phyloP scores from a whole-genome alignment of 1,140 invertebrate genomes.

The Pseudachorutes palmiensis region DNA sequence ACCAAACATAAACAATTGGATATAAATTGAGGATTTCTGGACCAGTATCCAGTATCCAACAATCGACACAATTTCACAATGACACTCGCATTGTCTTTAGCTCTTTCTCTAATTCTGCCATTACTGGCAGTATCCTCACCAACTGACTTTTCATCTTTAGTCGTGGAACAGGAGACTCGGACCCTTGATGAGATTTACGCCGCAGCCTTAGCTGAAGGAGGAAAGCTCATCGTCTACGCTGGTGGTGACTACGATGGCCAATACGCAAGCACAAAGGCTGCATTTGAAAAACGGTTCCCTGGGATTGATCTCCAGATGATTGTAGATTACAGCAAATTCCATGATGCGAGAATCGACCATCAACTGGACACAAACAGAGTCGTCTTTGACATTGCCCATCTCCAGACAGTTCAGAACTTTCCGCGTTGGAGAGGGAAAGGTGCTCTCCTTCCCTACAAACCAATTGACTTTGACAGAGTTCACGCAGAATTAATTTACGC shows the following conservation, averaged over 20 bases:
- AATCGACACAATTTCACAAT: too few species aligned
- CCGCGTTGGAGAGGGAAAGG: conserved; percentile 8
- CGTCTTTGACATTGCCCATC: neutral
- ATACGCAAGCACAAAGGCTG: neutral
- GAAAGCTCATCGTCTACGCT: conserved; percentile 15
- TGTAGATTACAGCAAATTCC: conserved; percentile 15
- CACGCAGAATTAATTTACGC: conserved; percentile 1
- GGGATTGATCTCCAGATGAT: conserved; percentile 12
- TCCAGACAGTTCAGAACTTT: conserved; percentile 13
- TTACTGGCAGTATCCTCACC: neutral
- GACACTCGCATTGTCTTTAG: too few species aligned
- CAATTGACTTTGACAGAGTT: too few species aligned
- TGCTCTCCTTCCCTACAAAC: conserved; percentile 7
- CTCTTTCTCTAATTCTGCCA: neutral
- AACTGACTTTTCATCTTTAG: neutral
- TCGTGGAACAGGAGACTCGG: neutral
- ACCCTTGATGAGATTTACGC: conserved; percentile 7
- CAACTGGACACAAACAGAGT: conserved; percentile 6
- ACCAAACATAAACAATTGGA: too few species aligned
- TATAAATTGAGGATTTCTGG: too few species aligned
- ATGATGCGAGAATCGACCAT: conserved; percentile 16
- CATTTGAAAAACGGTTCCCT: neutral
- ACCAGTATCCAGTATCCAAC: too few species aligned
- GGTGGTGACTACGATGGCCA: conserved; percentile 8
- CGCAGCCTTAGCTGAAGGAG: conserved; percentile 7